A percentile compares a stretch with the other conserved stretches of the same genome.
phyloP scores from a whole-genome alignment of 2,888 invertebrate species.

The Ormia ochracea region DNA sequence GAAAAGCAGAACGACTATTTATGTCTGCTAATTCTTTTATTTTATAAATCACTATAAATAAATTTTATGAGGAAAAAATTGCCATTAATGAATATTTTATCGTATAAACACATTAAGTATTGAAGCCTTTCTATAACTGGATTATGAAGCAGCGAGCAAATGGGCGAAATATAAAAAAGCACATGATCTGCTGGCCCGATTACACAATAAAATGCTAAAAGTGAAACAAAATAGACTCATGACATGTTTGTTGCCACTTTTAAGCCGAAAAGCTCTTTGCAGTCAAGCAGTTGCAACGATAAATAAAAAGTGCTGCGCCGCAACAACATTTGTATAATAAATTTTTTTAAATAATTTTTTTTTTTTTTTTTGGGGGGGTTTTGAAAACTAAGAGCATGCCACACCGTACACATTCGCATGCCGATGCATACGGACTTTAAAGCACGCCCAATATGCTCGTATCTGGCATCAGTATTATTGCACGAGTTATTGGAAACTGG shows the following conservation, averaged over 20 bases:
- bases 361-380: not conserved
- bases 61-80: conserved; percentile 1
- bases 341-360: too few species aligned
- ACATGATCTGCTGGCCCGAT: conserved; percentile 38
- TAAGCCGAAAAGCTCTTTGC: conserved; percentile 40
- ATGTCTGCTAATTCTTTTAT: too few species aligned
- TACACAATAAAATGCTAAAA: conserved; percentile 54
- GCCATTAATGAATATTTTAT: conserved; percentile 18
- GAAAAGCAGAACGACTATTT: not conserved
- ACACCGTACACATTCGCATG: not conserved
- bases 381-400: conserved; percentile 2
- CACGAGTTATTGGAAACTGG: not conserved
- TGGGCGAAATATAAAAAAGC: conserved; percentile 21
- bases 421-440: too few species aligned
- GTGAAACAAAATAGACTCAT: conserved; percentile 39
- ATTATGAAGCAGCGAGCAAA: conserved; percentile 26
- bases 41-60: not conserved
- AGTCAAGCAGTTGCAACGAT: conserved; percentile 19
- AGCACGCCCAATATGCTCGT: not conserved
- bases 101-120: conserved; percentile 12
- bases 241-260: conserved; percentile 45
- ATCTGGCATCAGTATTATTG: not conserved
- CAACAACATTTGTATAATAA: not conserved
- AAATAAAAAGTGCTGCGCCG: not conserved
- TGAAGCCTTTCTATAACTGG: conserved; percentile 44